Base-by-base conservation (phyloP, 2,888 invertebrate genomes). In the Frankliniella fusca region DNA sequence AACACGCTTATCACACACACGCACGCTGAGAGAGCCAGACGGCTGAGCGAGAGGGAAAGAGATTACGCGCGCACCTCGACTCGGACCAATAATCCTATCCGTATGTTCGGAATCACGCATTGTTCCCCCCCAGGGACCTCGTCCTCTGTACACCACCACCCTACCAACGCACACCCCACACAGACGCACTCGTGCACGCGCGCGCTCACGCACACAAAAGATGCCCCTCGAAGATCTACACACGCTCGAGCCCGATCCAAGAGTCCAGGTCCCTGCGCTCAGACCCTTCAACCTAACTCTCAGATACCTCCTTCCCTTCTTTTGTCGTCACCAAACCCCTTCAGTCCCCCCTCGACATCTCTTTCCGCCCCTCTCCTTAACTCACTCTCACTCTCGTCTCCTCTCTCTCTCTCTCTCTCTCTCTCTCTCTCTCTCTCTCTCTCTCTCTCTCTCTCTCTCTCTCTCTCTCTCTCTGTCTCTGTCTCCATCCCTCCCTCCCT, bases 1-100 rank as follows among this genome's bases (percentile, higher is more conserved):
- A 70, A 23, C 70, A 23, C 70, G n/a, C 70, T 70, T 70, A 70
- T 70, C 70, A n/a, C 70, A 70, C 70, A 70, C 70, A 70, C 70
- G 23, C 54, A 54, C 54, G 18, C 54, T 15, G 15, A 54, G 15
- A 7, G 54, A 54, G 54, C 3, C 54, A 18, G 12, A 54, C 7
- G 12, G 38, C 38, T 2, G 38, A 38, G 38, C 38, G 38, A 38
- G 38, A 38, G 38, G 5, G 38, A 38, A 38, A 38, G 38, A 38
- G 38, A 38, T 3, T 38, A 38, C 3, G 54, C 54, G 54, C 15
- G 15, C 61, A 7, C 61, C 61, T 23, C 9, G 23, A 23, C 70
- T 23, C 8, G 23, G 70, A n/a, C 65, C n/a, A 9, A 38, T 38
- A 38, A 38, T 23, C 70, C 70, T 23, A 70, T 70, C 23, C 70